Conservation (phyloP, 2,113 vertebrate genomes). For the Stercorarius parasiticus region DNA sequence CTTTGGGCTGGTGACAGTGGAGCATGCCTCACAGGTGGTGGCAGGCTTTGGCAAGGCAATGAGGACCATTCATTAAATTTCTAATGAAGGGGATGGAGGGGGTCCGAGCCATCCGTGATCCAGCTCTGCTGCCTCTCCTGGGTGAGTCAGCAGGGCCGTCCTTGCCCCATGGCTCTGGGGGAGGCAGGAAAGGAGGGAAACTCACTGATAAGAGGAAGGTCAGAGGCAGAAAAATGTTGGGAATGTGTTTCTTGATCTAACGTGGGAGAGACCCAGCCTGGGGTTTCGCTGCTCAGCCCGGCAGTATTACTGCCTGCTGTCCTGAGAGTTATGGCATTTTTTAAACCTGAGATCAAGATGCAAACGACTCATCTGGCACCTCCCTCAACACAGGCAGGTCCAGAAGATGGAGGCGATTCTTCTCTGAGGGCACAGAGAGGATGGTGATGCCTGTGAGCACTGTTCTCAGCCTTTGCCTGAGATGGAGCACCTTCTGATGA, state of each 20-base stretch:
- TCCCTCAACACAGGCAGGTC: background rate
- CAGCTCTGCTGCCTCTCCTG: background rate
- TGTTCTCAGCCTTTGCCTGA: background rate
- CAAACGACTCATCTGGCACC: background rate
- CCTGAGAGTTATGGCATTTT: background rate
- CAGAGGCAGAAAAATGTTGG: constrained; percentile 57
- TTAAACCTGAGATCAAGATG: background rate
- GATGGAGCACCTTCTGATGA: background rate
- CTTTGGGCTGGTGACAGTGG: background rate
- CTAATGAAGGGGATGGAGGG: background rate
- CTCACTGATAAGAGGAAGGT: constrained; percentile 46
- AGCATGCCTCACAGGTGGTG: background rate
- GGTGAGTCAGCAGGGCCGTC: background rate
- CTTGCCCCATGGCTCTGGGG: background rate
- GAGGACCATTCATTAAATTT: background rate
- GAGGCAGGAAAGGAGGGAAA: background rate
- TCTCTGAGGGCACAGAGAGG: background rate
- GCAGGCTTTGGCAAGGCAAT: background rate
- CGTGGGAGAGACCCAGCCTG: background rate
- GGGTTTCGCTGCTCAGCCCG: background rate
- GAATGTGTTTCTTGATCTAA: constrained; percentile 62
- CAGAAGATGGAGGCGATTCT: background rate
- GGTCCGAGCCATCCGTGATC: background rate
- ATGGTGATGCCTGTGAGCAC: background rate
- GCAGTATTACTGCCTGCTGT: background rate